Conservation (phyloP, 2,113 vertebrate species). For the Bucco capensis region DNA sequence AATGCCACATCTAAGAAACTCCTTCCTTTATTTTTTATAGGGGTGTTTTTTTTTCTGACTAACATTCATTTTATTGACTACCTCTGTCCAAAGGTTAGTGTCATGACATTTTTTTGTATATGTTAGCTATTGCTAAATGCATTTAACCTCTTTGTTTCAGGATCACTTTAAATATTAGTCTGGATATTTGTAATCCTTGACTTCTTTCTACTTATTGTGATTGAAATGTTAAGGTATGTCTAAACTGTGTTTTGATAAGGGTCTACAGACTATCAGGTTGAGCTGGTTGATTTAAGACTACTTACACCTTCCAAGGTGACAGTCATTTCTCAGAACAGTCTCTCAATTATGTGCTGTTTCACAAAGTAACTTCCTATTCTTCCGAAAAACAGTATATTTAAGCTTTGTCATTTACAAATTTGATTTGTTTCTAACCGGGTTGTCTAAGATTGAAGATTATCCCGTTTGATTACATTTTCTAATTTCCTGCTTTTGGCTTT, state of each 20-base stretch:
- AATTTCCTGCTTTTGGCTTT: too few species aligned
- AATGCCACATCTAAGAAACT: neutral
- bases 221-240: neutral
- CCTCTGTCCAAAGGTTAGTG: neutral
- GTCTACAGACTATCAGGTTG: neutral
- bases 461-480: neutral
- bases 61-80: neutral
- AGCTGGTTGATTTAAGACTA: neutral
- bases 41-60: neutral
- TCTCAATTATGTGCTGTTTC: neutral
- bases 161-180: neutral
- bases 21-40: neutral
- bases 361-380: neutral
- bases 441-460: neutral
- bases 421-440: neutral
- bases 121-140: neutral
- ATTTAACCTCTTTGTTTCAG: neutral
- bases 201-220: neutral
- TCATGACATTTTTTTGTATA: neutral
- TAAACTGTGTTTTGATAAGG: neutral
- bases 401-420: neutral
- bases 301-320: neutral
- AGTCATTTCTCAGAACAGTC: neutral
- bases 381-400: neutral
- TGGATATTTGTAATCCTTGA: neutral